phyloP scores from a whole-genome alignment of 2,888 invertebrate genomes.

The Resseliella maxima region DNA sequence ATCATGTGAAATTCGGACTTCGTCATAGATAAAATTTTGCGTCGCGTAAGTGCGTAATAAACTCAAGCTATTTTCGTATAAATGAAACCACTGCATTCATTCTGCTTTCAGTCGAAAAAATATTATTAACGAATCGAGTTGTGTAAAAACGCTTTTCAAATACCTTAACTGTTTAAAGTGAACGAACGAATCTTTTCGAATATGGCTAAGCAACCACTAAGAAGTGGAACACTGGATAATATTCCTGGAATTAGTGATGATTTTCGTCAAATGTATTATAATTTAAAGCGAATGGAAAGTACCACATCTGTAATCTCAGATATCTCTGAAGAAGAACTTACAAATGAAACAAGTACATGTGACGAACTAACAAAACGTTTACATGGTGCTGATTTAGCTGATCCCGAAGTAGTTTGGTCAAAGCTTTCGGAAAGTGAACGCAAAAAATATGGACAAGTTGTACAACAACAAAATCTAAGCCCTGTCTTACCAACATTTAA shows the following conservation, averaged over 20 bases:
- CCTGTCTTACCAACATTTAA: slow-evolving; percentile 80
- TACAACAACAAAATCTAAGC: slow-evolving; percentile 77
- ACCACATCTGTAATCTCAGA: slow-evolving; percentile 59
- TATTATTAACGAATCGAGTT: not conserved
- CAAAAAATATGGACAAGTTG: slow-evolving; percentile 80
- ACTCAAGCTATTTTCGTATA: not conserved
- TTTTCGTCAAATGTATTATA: slow-evolving; percentile 63
- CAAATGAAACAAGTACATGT: slow-evolving; percentile 65
- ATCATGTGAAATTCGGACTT: not conserved
- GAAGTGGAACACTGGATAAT: slow-evolving; percentile 59
- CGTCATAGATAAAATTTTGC: not conserved
- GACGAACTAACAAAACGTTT: slow-evolving; percentile 76
- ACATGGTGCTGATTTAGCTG: slow-evolving; percentile 79
- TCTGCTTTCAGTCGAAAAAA: slow-evolving; percentile 2
- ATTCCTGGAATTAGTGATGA: slow-evolving; percentile 60
- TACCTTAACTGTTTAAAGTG: not conserved
- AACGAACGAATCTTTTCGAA: slow-evolving; percentile 62
- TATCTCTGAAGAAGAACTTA: slow-evolving; percentile 61
- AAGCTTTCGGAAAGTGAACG: slow-evolving; percentile 79
- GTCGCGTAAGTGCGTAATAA: slow-evolving; percentile 4
- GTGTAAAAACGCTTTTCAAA: not conserved
- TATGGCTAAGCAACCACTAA: slow-evolving; percentile 66
- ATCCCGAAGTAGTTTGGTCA: slow-evolving; percentile 82
- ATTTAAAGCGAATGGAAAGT: slow-evolving; percentile 57
- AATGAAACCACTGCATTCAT: not conserved